Percentiles rank a stretch among this genome's conserved stretches.
These are phyloP conservation scores for Eurystomus glaucurus DNA, from an alignment of 2,797 vertebrate genomes.

Conservation along the genomic window DNA sequence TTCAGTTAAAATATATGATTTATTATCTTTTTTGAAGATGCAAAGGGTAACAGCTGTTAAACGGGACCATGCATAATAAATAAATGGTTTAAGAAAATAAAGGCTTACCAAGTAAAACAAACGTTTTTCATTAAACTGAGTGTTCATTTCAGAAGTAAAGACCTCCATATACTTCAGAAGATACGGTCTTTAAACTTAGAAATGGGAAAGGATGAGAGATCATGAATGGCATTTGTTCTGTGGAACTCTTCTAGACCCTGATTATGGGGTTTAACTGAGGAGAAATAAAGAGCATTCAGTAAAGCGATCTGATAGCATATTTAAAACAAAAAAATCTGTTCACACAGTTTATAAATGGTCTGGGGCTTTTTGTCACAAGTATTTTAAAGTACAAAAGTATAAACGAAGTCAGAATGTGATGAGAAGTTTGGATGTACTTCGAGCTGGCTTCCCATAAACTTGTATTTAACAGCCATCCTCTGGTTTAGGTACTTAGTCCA, in stretches of 20 bases:
- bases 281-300: neutral
- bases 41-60: neutral
- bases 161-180: neutral
- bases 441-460: neutral
- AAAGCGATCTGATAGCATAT: neutral
- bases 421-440: neutral
- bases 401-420: neutral
- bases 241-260: neutral
- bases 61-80: neutral
- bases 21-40: neutral
- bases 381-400: neutral
- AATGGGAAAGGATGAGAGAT: neutral
- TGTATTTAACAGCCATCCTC: neutral
- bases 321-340: neutral
- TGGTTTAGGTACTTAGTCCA: neutral
- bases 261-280: neutral
- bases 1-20: neutral
- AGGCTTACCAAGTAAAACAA: neutral
- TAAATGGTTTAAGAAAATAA: neutral
- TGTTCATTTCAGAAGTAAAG: neutral
- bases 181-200: neutral
- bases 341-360: neutral
- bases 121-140: neutral
- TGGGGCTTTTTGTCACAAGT: neutral
- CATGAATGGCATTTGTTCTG: neutral